A percentile compares a stretch with the other conserved stretches of the same genome.
Conservation (phyloP, 2,797 vertebrate species). For the Hemitrygon akajei region DNA sequence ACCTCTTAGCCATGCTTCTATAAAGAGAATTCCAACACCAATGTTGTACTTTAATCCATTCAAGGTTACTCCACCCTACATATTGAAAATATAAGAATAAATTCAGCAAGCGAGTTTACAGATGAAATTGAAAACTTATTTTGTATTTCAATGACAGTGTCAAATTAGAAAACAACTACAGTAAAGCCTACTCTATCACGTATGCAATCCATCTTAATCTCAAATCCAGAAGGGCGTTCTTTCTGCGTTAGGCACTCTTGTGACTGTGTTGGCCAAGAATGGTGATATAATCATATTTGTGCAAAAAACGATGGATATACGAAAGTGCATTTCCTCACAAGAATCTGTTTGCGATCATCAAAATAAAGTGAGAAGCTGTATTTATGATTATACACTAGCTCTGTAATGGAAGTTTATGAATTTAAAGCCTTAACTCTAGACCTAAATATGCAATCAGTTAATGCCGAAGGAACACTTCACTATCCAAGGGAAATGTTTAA, state of each 20-base stretch:
- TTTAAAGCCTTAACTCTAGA: neutral
- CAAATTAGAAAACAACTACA: neutral
- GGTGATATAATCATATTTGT: neutral
- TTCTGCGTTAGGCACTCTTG: neutral
- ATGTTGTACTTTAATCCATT: conserved; percentile 64
- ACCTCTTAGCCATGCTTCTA: conserved; percentile 71
- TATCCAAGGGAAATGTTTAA: neutral
- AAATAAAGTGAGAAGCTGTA: neutral
- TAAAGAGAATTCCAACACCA: conserved; percentile 63
- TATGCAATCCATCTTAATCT: neutral
- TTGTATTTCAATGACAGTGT: neutral
- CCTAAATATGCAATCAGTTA: neutral
- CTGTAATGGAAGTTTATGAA: neutral
- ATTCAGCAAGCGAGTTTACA: neutral
- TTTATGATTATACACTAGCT: neutral
- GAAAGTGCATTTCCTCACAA: neutral
- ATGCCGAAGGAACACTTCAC: neutral
- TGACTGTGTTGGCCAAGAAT: neutral
- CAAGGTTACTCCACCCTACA: conserved; percentile 63
- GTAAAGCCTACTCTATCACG: neutral
- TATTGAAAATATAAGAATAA: conserved; percentile 18
- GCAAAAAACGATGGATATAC: neutral
- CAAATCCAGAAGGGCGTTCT: neutral
- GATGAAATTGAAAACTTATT: neutral
- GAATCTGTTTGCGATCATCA: neutral